phyloP scores from a whole-genome alignment of 2,113 vertebrate species.

The Megaleporinus macrocephalus region DNA sequence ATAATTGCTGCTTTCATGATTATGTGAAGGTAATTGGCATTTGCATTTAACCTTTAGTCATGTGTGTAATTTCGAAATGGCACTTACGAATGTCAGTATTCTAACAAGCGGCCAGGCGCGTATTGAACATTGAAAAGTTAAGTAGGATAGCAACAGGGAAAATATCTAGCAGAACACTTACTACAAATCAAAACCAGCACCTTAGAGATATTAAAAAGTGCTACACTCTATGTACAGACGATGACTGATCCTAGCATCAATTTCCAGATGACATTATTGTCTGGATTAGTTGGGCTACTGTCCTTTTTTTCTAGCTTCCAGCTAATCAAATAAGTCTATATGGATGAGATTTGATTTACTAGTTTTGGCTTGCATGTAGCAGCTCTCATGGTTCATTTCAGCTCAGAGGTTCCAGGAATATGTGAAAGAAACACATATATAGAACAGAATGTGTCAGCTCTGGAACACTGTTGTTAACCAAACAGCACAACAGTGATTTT shows the following conservation, averaged over 20 bases:
- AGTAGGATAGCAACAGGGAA: constrained; percentile 13
- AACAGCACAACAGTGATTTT: too few species aligned
- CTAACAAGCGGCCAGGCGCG: not conserved
- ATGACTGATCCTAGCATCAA: not conserved
- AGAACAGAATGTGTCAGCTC: too few species aligned
- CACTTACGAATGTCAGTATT: constrained; percentile 7
- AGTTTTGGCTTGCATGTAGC: too few species aligned
- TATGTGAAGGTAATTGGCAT: constrained; percentile 35
- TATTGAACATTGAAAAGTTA: constrained; percentile 1
- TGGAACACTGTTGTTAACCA: too few species aligned
- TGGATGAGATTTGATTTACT: too few species aligned
- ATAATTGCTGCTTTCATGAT: constrained; percentile 43
- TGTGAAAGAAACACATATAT: too few species aligned
- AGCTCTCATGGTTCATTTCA: too few species aligned
- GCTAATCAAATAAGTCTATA: too few species aligned
- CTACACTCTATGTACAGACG: not conserved
- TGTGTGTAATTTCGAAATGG: constrained; percentile 45
- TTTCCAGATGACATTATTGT: not conserved
- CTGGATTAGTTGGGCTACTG: not conserved
- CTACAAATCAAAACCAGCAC: not conserved
- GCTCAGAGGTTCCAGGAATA: too few species aligned
- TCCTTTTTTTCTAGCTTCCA: too few species aligned
- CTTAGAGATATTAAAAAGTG: not conserved
- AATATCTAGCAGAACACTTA: not conserved
- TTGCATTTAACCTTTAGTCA: constrained; percentile 46